A percentile compares a stretch with the other conserved stretches of the same genome.
These are phyloP conservation scores for Ophioninae sp. DNA, from an alignment of 2,888 invertebrate species.

Conservation along the genomic window DNA sequence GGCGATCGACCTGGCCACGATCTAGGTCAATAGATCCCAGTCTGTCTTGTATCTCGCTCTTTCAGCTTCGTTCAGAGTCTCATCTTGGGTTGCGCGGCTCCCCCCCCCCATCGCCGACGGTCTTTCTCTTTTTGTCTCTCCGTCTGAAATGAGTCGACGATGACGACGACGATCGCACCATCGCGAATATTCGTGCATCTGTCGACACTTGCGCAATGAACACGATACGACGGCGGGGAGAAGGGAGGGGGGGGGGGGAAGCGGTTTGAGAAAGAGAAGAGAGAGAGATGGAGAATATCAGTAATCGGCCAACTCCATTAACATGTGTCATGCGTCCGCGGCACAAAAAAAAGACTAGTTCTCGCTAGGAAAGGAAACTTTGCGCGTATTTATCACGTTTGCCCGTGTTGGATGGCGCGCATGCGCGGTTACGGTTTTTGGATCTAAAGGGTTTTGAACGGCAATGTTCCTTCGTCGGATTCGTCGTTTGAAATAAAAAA, in stretches of 20 bases:
- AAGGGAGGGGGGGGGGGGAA: neutral
- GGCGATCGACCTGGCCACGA: slow-evolving; percentile 68
- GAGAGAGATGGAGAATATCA: slow-evolving; percentile 21
- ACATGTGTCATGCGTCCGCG: slow-evolving; percentile 56
- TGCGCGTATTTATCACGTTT: slow-evolving; percentile 11
- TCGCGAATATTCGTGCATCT: slow-evolving; percentile 37
- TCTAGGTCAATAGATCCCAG: slow-evolving; percentile 74
- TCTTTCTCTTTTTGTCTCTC: slow-evolving; percentile 21
- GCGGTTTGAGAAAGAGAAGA: slow-evolving; percentile 10
- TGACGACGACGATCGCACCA: slow-evolving; percentile 32
- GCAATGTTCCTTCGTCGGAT: neutral
- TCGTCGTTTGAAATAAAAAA: neutral
- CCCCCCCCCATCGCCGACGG: slow-evolving; percentile 1
- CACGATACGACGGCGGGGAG: slow-evolving; percentile 14
- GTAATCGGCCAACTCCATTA: slow-evolving; percentile 58
- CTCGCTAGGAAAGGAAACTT: slow-evolving; percentile 51
- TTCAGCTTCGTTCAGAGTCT: neutral
- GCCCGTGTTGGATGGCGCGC: neutral
- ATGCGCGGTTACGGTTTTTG: slow-evolving; percentile 14
- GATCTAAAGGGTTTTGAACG: neutral
- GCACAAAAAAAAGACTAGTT: slow-evolving; percentile 39
- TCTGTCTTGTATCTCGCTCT: slow-evolving; percentile 51
- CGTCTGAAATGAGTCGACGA: slow-evolving; percentile 45
- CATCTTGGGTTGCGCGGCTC: slow-evolving; percentile 15
- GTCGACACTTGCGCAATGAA: slow-evolving; percentile 60